Evolutionary conservation across 2,113 vertebrate species (phyloP).

Genomic region (Nerophis ophidion): DNA sequence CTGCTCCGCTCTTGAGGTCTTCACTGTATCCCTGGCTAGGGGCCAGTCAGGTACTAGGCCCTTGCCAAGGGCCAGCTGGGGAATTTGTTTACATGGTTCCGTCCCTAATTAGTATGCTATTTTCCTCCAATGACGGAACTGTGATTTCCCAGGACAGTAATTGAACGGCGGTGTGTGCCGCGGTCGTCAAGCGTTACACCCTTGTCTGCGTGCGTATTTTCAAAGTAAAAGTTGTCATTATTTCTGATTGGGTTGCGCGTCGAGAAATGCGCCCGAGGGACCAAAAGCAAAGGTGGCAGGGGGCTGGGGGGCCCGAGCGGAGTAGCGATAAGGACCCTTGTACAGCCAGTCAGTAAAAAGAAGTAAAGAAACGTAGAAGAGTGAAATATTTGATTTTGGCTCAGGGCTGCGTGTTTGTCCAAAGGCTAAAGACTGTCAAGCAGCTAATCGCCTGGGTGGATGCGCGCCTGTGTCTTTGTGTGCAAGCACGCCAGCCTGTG

Average conservation of each 20-base stretch:
- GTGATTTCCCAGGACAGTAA: no score
- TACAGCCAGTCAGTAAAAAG: conserved; percentile 34
- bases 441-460: conserved; percentile 54
- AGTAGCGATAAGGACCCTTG: conserved; percentile 11
- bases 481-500: conserved; percentile 37
- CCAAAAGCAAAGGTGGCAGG: conserved; percentile 30
- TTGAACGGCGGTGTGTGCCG: no score
- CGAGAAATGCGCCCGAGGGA: conserved; percentile 15
- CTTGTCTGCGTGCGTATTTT: no score
- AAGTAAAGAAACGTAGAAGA: conserved; percentile 37
- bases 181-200: no score
- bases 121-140: no score
- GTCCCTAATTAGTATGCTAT: no score
- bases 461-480: conserved; percentile 45
- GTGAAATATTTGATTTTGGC: conserved; percentile 64
- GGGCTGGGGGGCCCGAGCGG: not conserved
- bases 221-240: conserved; percentile 48
- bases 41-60: no score
- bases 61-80: no score
- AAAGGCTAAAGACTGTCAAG: conserved; percentile 67
- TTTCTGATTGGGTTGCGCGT: conserved; percentile 44
- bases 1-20: no score
- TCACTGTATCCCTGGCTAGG: no score
- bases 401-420: conserved; percentile 66
- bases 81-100: no score